A percentile compares a stretch with the other conserved stretches of the same genome.
Conservation (phyloP, 2,113 vertebrate species). For the Verasper variegatus region DNA sequence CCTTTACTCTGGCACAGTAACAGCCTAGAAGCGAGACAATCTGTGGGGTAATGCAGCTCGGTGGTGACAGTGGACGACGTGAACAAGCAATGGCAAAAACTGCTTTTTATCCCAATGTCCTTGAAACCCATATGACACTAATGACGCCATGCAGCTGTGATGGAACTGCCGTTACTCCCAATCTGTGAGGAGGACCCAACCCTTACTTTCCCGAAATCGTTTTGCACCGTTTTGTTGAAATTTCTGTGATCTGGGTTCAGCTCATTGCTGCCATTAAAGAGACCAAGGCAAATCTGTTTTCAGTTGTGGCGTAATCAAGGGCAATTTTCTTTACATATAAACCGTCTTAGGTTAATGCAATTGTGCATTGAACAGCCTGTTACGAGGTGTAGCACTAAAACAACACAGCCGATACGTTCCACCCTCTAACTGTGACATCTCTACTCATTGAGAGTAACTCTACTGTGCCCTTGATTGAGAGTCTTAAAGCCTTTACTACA, state of each 20-base stretch:
- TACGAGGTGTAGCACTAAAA: conserved; percentile 10
- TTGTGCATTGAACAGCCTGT: conserved; percentile 43
- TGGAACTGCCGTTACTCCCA: conserved; percentile 41
- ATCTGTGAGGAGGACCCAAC: conserved; percentile 30
- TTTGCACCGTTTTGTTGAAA: background rate
- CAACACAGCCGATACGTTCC: conserved; percentile 14
- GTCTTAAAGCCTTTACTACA: conserved; percentile 69
- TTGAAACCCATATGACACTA: conserved; percentile 40
- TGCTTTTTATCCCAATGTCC: conserved; percentile 15
- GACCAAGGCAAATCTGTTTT: conserved; percentile 30
- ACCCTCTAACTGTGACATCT: conserved; percentile 38
- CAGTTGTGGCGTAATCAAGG: conserved; percentile 21
- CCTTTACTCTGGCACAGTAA: conserved; percentile 66
- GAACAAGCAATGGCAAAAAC: conserved; percentile 44
- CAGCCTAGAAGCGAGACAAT: conserved; percentile 62
- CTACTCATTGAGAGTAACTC: conserved; percentile 37
- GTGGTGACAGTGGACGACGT: conserved; percentile 44
- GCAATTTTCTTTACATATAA: conserved; percentile 21
- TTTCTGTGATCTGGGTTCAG: conserved; percentile 49
- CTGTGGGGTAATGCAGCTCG: conserved; percentile 61
- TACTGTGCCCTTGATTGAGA: conserved; percentile 48
- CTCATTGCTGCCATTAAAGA: conserved; percentile 26
- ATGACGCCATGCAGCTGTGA: conserved; percentile 45
- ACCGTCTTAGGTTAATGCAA: conserved; percentile 44
- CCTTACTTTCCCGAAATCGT: conserved; percentile 40